phyloP scores from a whole-genome alignment of 2,113 vertebrate species.

The Macquaria ambigua region DNA sequence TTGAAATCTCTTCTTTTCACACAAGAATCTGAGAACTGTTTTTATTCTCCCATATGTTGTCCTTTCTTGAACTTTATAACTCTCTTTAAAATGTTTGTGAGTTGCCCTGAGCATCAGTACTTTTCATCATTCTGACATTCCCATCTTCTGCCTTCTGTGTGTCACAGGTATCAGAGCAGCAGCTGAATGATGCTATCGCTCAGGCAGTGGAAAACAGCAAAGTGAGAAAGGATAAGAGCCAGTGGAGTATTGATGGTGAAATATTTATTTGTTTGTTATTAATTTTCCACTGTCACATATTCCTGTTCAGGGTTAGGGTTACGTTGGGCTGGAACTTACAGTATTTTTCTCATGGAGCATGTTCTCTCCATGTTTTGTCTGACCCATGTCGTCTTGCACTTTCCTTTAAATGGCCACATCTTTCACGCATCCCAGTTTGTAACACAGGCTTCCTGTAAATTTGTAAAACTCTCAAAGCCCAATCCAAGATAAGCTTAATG shows the following conservation, averaged over 20 bases:
- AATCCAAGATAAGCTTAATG: too few relatives aligned
- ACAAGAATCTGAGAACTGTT: too few relatives aligned
- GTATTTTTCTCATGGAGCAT: not conserved
- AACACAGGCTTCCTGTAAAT: too few relatives aligned
- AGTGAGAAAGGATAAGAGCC: constrained; percentile 87
- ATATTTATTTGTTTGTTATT: not conserved
- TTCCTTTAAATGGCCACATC: too few relatives aligned
- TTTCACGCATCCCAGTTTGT: too few relatives aligned
- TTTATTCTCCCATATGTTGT: not conserved
- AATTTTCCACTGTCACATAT: not conserved
- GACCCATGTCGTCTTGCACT: not conserved
- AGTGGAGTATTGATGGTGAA: constrained; percentile 90
- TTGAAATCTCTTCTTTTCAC: too few relatives aligned
- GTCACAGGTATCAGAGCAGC: constrained; percentile 91
- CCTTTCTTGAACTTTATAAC: not conserved
- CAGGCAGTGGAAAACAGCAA: constrained; percentile 88
- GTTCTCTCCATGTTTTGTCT: not conserved
- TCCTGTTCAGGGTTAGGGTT: not conserved
- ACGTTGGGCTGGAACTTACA: not conserved
- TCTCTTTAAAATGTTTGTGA: not conserved
- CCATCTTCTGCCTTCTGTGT: not conserved
- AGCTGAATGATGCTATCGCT: constrained; percentile 91
- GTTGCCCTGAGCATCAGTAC: not conserved
- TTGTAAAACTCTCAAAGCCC: too few relatives aligned
- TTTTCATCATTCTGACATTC: not conserved